Evolutionary conservation across 2,113 vertebrate species (phyloP).

Genomic region (Pimephales promelas): DNA sequence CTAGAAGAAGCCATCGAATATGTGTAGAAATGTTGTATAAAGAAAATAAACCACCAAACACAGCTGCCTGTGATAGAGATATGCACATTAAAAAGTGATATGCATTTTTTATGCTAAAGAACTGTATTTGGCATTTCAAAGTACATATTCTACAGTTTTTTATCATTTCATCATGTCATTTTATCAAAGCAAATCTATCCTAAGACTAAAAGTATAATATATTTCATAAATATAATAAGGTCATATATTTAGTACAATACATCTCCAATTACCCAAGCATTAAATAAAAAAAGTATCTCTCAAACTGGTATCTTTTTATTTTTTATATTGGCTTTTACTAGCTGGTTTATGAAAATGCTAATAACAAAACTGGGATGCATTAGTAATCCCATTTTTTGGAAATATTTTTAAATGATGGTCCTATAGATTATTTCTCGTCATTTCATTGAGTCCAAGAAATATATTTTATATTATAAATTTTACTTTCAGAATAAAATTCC

Average conservation of each 20-base stretch:
- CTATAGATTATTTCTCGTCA: background rate
- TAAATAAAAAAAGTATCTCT: background rate
- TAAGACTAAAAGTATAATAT: background rate
- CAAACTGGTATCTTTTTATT: background rate
- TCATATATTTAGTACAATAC: background rate
- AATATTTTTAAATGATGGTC: background rate
- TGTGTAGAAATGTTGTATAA: no score
- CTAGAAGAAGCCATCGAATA: background rate
- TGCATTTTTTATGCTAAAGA: background rate
- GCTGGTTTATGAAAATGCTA: background rate
- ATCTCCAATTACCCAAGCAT: background rate
- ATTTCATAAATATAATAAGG: no score
- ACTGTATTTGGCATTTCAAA: background rate
- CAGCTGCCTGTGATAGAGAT: background rate
- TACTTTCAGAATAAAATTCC: background rate
- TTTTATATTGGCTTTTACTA: background rate
- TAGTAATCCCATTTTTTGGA: background rate
- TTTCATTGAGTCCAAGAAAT: background rate
- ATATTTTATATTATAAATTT: background rate
- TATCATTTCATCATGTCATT: background rate
- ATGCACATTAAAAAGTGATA: background rate
- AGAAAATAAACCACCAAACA: background rate
- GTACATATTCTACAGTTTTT: background rate
- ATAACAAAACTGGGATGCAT: background rate
- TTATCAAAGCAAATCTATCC: background rate